Evolutionary conservation across 1,140 invertebrate genomes (phyloP).

Genomic region (Trachelipus rathkii): DNA sequence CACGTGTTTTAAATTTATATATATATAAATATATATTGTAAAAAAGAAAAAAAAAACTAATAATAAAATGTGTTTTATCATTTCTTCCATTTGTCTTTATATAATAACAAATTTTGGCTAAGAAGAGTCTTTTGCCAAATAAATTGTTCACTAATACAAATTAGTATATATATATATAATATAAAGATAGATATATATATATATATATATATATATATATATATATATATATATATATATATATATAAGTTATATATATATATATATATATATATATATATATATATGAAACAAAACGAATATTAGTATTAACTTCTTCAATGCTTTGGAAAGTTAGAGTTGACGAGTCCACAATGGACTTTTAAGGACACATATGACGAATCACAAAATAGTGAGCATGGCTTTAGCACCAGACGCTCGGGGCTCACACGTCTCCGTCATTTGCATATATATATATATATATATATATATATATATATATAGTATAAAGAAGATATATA

Average conservation of each 20-base stretch:
- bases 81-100: no score
- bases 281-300: conserved; percentile 1
- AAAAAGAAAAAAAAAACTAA: no score
- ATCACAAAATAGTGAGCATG: conserved; percentile 44
- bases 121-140: no score
- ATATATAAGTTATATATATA: neutral
- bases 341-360: conserved; percentile 38
- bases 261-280: conserved; percentile 1
- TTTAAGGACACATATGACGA: conserved; percentile 44
- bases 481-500: no score
- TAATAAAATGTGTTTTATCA: no score
- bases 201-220: neutral
- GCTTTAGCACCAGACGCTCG: conserved; percentile 44
- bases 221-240: conserved; percentile 15
- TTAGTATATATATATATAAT: conserved; percentile 6
- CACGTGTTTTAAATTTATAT: no score
- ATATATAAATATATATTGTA: no score
- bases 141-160: neutral
- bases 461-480: no score
- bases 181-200: neutral
- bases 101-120: no score
- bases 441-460: no score
- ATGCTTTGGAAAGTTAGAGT: conserved; percentile 31
- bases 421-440: conserved; percentile 30
- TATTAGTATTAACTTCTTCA: neutral